Evolutionary conservation across 2,888 invertebrate species (phyloP), one percentile per base, ranked within the genome.

Genomic region (Artemia sinica): DNA sequence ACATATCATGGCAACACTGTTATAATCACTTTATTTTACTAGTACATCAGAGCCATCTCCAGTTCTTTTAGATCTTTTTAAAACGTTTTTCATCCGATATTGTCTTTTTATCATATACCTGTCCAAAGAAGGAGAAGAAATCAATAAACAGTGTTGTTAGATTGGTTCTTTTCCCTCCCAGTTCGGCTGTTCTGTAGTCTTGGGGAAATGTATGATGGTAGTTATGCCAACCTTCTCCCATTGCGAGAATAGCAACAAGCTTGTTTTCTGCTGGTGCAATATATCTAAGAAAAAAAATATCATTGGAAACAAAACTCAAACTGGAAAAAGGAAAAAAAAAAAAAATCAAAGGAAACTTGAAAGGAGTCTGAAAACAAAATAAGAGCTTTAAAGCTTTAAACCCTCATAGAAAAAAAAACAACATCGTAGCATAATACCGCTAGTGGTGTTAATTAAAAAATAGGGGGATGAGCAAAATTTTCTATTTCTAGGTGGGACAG

Each of bases 161-260:
- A 76, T 91, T 91, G 28, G 86, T 78, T 72, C 70, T 81, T 77
- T 84, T 84, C 75, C 84, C 84, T 13, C 89, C 89, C n/a, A 89
- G 80, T 77, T 94, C 93, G 8, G 90, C 86, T 49, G 92, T 88
- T 75, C 89, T 88, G 82, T 93, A 93, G 78, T 93, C 93, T 86
- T 89, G 90, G 0, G 92, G 92, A 78, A 93, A 93, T 0, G 87
- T 86, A 78, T 93, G 93, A 77, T 93, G 93, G 78, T 90, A 93
- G 79, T 93, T 93, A 80, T 93, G 93, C 88, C 90, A 94, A 7
- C 93, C 93, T 77, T 91, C 91, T 0, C 91, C 91, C 78, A 88
- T 81, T 0, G 89, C 85, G 41, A 85, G 70, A 52, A 71, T 71
- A 18, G 75, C 73, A 65, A 75, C 75, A 28, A 71, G 52, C 28